Conservation (phyloP, 2,113 vertebrate genomes). For the Sterrhoptilus dennistouni region DNA sequence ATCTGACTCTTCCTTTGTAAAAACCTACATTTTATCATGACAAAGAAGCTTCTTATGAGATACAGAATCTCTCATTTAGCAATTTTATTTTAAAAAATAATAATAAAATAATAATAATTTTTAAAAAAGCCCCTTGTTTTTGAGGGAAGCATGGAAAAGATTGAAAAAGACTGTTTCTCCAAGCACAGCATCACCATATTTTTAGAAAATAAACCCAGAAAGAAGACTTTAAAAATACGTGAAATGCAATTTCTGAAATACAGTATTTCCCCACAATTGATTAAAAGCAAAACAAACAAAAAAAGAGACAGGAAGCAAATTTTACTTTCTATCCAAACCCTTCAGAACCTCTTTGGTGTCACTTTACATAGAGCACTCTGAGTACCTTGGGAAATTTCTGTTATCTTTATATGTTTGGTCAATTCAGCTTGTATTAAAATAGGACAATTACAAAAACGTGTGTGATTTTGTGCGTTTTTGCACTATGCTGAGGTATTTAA, state of each 20-base stretch:
- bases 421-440: not conserved
- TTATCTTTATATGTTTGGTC: not conserved
- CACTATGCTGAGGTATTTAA: not conserved
- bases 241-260: not conserved
- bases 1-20: not conserved
- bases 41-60: not conserved
- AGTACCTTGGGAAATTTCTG: not conserved
- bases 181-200: not conserved
- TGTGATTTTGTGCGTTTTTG: not conserved
- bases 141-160: not conserved
- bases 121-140: not conserved
- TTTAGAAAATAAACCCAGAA: not conserved
- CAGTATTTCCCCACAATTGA: not conserved
- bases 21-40: not conserved
- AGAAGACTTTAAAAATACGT: not conserved
- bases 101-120: not conserved
- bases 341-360: not conserved
- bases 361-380: not conserved
- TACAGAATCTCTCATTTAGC: rapidly evolving
- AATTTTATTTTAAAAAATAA: not conserved
- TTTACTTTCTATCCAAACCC: not conserved
- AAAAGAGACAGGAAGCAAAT: not conserved
- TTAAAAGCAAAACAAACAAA: not conserved
- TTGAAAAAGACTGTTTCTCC: not conserved
- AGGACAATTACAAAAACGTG: not conserved